Base-by-base conservation (phyloP, 2,888 invertebrate species). In the Eristalinus sepulchralis region DNA sequence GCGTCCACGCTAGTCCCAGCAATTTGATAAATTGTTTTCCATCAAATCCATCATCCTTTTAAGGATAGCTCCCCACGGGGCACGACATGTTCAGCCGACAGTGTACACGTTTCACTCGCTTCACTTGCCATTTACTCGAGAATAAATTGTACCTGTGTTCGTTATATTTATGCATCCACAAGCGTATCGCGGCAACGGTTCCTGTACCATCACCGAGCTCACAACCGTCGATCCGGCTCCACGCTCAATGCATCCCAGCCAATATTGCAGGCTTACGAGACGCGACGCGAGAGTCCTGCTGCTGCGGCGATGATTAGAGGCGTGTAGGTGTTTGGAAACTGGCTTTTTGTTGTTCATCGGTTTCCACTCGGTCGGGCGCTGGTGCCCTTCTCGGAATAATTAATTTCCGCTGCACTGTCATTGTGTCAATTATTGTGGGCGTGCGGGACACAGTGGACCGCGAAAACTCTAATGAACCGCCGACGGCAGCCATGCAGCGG, bases 401-500 rank as follows among this genome's bases (percentile, higher is more conserved):
- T 85, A 82, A 85, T 82, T 78, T 82, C 72, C 85, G 82, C 68
- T 82, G 64, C 62, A 84, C 76, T 84, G 84, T 84, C 81, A 84
- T 72, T 84, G 76, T 81, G 85, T 85, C 85, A 81, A 85, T 85
- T 85, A 85, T 70, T 82, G 77, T 73, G 72, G 72, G 77, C 47
- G 60, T 60, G 76, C 59, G 75, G 81, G 77, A 73, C 64, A 73
- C 63, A 68, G 76, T 66, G 59, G 22, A 72, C 77, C 73, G 76
- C 77, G 73, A 82, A 80, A 72, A 78, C 77, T 82, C 85, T 82
- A 85, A 85, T 82, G 77, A 85, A 77, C 77, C 62, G 71, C 71
- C 67, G 27, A 64, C 73, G 62, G 34, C 34, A 63, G 76, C 71
- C 80, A 68, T 47, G 17, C 17, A n/a, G 47, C 47, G 47, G n/a